Evolutionary conservation across 2,797 vertebrate genomes (phyloP).

Genomic region (Sphenopsis melanotis): DNA sequence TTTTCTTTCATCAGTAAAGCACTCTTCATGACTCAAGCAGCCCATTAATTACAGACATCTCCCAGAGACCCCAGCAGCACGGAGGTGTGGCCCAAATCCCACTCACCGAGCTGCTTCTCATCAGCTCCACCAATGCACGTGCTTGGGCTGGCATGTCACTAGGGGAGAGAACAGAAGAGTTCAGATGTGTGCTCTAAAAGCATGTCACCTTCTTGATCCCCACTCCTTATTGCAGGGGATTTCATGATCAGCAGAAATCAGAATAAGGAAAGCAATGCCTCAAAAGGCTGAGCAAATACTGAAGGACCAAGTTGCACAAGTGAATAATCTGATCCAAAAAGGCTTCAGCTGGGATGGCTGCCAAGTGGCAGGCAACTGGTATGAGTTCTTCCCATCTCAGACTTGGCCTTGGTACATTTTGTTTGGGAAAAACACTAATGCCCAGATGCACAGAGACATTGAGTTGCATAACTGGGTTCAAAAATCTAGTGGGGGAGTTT

Average conservation of each 20-base stretch:
- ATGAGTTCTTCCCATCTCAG: neutral
- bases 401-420: neutral
- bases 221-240: neutral
- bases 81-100: neutral
- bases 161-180: neutral
- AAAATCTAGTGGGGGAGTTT: neutral
- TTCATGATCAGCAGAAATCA: neutral
- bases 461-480: neutral
- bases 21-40: neutral
- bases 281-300: neutral
- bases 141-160: constrained; percentile 86
- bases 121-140: constrained; percentile 72
- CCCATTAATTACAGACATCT: neutral
- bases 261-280: neutral
- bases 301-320: neutral
- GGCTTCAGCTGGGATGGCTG: neutral
- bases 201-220: neutral
- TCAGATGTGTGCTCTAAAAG: neutral
- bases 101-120: constrained; percentile 83
- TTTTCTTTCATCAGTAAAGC: neutral
- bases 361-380: neutral
- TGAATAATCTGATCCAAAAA: neutral
- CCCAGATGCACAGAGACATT: neutral
- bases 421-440: neutral
- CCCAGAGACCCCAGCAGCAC: neutral